A percentile compares a stretch with the other conserved stretches of the same genome.
phyloP scores from a whole-genome alignment of 2,888 invertebrate species.

The Phymatocera aterrima region DNA sequence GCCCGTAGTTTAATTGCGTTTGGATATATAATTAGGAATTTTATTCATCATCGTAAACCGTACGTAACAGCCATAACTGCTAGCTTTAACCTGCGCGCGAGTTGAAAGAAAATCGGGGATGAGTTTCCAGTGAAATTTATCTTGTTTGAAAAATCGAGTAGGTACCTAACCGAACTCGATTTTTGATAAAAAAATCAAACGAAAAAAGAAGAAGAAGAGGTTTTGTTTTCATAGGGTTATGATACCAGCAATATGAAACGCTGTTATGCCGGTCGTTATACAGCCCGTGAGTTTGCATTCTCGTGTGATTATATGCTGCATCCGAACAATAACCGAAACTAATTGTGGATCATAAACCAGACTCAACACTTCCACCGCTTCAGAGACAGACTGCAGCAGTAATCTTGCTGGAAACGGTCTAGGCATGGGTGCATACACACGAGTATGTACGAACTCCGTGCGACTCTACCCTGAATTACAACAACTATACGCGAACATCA shows the following conservation, averaged over 20 bases:
- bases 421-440: neutral
- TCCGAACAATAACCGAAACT: neutral
- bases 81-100: too few species aligned
- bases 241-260: too few species aligned
- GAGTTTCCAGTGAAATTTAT: too few species aligned
- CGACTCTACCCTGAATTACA: neutral
- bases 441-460: too few species aligned
- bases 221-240: too few species aligned
- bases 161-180: too few species aligned
- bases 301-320: neutral
- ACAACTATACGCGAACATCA: neutral
- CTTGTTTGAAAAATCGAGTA: too few species aligned
- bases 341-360: conserved; percentile 18
- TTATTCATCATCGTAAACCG: too few species aligned
- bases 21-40: neutral
- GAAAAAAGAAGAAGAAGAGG: too few species aligned
- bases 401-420: neutral
- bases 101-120: too few species aligned
- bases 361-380: neutral
- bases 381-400: neutral
- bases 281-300: neutral
- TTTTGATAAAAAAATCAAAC: too few species aligned
- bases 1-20: conserved; percentile 9
- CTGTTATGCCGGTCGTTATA: neutral
- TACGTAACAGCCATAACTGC: too few species aligned